Conservation (phyloP, 2,797 vertebrate species). For the Loriculus beryllinus region DNA sequence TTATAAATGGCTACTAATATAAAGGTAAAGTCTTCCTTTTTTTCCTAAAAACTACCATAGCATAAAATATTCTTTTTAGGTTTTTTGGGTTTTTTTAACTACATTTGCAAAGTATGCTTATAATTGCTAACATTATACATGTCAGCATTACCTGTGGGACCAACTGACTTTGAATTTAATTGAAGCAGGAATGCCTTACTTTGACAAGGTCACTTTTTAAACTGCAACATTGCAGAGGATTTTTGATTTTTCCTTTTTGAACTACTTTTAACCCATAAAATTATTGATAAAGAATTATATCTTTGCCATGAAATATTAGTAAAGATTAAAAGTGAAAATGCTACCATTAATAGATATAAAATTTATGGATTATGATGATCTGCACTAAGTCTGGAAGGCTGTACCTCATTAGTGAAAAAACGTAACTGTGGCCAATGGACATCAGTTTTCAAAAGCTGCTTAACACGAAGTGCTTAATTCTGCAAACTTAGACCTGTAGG, state of each 20-base stretch:
- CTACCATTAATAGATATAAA: constrained; percentile 64
- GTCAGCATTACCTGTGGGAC: constrained; percentile 68
- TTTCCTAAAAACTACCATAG: constrained; percentile 52
- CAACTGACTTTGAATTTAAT: constrained; percentile 74
- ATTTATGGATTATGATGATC: constrained; percentile 55
- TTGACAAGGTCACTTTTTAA: constrained; percentile 77
- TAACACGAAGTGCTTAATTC: not conserved
- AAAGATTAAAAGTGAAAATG: constrained; percentile 66
- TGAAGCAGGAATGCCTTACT: constrained; percentile 67
- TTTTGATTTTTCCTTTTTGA: constrained; percentile 72
- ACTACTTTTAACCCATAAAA: constrained; percentile 73
- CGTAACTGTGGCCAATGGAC: not conserved
- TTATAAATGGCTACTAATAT: constrained; percentile 75
- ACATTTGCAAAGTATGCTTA: constrained; percentile 72
- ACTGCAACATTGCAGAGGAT: constrained; percentile 39
- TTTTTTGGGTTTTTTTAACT: constrained; percentile 59
- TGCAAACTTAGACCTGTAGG: not conserved
- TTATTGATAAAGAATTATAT: constrained; percentile 70
- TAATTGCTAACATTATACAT: constrained; percentile 69
- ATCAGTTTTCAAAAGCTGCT: not conserved
- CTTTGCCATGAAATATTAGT: constrained; percentile 65
- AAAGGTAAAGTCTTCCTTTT: constrained; percentile 63
- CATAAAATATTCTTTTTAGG: constrained; percentile 57
- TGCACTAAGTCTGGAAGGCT: constrained; percentile 23
- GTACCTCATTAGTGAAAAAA: not conserved